Evolutionary conservation across 1,140 invertebrate species (phyloP).

Genomic region (Laupala kohalensis): DNA sequence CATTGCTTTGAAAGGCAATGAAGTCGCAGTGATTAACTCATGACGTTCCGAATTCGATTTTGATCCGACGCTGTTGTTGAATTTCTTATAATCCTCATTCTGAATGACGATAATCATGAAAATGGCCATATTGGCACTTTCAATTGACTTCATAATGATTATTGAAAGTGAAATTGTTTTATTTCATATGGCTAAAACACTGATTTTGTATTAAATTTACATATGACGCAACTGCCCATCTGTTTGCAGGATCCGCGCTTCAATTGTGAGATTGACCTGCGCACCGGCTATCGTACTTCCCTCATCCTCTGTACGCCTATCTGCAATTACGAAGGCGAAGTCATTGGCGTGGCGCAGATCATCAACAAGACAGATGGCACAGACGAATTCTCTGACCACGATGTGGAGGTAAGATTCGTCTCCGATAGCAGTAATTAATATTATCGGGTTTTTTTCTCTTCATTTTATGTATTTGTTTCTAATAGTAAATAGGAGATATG

Average conservation of each 20-base stretch:
- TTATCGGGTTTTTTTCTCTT: background rate
- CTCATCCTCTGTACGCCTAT: constrained; percentile 89
- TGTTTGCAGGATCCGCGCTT: constrained; percentile 61
- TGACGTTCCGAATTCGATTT: no score
- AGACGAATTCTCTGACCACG: constrained; percentile 73
- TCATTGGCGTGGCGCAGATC: constrained; percentile 93
- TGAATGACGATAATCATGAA: no score
- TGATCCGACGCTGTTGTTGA: no score
- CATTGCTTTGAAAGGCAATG: no score
- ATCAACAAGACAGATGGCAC: constrained; percentile 87
- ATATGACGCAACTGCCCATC: no score
- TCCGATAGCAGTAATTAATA: background rate
- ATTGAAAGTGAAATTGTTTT: no score
- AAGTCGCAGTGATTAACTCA: no score
- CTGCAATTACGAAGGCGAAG: constrained; percentile 88
- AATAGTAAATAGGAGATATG: background rate
- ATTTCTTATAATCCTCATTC: no score
- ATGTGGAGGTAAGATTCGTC: constrained; percentile 58
- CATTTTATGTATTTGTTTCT: background rate
- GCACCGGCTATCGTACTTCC: constrained; percentile 84
- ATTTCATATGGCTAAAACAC: no score
- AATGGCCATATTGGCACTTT: no score
- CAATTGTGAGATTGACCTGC: constrained; percentile 80
- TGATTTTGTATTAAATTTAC: no score
- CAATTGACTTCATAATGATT: no score